Percentiles rank a stretch among this genome's conserved stretches.
Conservation (phyloP, 2,113 vertebrate genomes). For the Alosa alosa region DNA sequence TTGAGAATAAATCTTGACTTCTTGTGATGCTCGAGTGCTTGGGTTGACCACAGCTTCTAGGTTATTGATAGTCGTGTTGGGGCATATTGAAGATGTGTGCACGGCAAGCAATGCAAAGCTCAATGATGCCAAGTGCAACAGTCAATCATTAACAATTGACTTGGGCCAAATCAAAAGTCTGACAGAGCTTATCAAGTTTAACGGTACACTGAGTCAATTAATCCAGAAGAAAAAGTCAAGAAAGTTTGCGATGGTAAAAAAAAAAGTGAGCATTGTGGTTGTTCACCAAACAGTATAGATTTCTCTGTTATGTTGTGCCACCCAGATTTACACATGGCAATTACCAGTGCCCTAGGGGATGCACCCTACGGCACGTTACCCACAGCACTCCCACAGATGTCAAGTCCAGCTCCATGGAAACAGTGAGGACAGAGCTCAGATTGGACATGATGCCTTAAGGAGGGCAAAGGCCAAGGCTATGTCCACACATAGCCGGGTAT, state of each 20-base stretch:
- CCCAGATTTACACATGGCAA: background rate
- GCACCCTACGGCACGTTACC: background rate
- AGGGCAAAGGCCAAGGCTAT: too few relatives aligned
- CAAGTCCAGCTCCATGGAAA: background rate
- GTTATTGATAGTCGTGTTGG: conserved; percentile 1
- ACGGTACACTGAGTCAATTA: background rate
- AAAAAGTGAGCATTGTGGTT: background rate
- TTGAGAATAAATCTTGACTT: background rate
- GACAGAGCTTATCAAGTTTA: background rate
- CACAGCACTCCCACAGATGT: background rate
- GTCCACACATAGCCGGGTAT: too few relatives aligned
- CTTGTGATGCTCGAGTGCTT: background rate
- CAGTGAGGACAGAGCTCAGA: background rate
- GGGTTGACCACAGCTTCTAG: background rate
- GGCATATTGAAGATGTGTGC: conserved; percentile 14
- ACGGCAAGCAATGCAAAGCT: conserved; percentile 1
- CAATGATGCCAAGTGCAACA: background rate
- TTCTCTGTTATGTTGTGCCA: background rate
- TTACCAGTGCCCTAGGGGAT: background rate
- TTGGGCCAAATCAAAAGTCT: background rate
- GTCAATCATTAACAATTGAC: conserved; percentile 4
- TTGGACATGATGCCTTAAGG: too few relatives aligned
- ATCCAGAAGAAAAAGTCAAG: background rate
- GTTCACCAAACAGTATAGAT: background rate
- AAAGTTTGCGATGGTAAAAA: background rate